These are phyloP conservation scores for Leucophenga montana DNA, from an alignment of 2,888 invertebrate genomes.

Conservation along the genomic window DNA sequence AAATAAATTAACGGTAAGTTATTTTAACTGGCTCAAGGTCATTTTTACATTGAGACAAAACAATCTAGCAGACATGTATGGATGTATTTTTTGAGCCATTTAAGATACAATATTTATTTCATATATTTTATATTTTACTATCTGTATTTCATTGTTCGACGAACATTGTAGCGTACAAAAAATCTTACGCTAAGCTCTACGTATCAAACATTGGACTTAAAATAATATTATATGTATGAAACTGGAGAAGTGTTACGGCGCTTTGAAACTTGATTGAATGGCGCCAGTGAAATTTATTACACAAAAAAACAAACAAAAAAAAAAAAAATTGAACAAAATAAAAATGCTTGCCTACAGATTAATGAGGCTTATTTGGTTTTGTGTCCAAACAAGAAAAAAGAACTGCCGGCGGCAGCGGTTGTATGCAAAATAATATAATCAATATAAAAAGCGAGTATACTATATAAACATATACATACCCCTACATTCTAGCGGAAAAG, in stretches of 20 bases:
- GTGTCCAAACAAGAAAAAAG: background rate
- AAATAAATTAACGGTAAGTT: no score
- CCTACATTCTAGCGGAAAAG: background rate
- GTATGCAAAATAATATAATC: no score
- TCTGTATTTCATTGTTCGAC: no score
- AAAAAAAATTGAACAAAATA: background rate
- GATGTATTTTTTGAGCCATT: no score
- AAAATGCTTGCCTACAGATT: background rate
- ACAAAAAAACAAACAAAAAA: conserved; percentile 32
- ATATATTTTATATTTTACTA: no score
- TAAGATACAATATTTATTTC: conserved; percentile 6
- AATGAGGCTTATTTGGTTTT: background rate
- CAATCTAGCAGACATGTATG: no score
- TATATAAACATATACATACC: background rate
- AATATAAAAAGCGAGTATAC: background rate
- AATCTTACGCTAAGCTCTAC: no score
- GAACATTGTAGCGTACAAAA: no score
- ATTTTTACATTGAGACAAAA: no score
- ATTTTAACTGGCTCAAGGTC: no score
- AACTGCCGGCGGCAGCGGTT: background rate
- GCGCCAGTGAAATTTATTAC: conserved; percentile 54
- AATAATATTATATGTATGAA: no score
- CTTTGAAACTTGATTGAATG: conserved; percentile 55
- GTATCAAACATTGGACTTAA: no score
- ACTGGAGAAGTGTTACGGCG: background rate